Evolutionary conservation across 2,113 vertebrate species (phyloP), one percentile per base, ranked within the genome.

Genomic region (Electrona antarctica): DNA sequence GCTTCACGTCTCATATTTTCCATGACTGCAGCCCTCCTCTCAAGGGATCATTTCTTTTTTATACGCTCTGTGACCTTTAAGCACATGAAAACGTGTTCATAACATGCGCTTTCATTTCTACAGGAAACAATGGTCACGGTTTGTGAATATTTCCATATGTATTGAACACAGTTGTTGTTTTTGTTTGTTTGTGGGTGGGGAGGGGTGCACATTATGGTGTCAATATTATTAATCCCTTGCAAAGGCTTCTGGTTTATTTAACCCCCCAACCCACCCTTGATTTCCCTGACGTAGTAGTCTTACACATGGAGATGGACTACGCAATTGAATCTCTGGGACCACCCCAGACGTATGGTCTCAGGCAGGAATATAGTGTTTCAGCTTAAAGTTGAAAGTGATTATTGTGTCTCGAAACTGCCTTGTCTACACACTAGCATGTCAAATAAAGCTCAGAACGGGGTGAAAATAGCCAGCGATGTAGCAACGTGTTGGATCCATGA

Each of bases 331-430:
- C 67, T 41, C 55, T 59, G 41, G 73, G 85, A 91, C 82, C 84
- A 83, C 77, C 81, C 69, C 71, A 85, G 84, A 56, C 59, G 47
- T n/a, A 12, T 56, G 60, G 74, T 62, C 64, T 48, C 84, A 83
- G 87, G 82, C 84, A 84, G 69, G 79, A 80, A 74, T 84, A 82
- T 80, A 75, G 68, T 71, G 69, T 88, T 87, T 89, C 74, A 83
- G 11, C 72, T 76, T 56, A 74, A 41, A 83, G 76, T 88, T 77
- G 68, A 89, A 85, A 77, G 86, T 87, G 86, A 92, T 91, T 90
- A 90, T 90, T 86, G 82, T 90, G 84, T 86, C 85, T 88, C 8
- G 46, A 87, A 90, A 90, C 81, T 76, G 77, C 71, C 75, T 81
- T 88, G 85, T 89, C 81, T 61, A 67, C 85, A 87, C 82, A 62